A percentile compares a stretch with the other conserved stretches of the same genome.
Conservation (phyloP, 2,797 vertebrate species). For the Chlorospingus flavigularis region DNA sequence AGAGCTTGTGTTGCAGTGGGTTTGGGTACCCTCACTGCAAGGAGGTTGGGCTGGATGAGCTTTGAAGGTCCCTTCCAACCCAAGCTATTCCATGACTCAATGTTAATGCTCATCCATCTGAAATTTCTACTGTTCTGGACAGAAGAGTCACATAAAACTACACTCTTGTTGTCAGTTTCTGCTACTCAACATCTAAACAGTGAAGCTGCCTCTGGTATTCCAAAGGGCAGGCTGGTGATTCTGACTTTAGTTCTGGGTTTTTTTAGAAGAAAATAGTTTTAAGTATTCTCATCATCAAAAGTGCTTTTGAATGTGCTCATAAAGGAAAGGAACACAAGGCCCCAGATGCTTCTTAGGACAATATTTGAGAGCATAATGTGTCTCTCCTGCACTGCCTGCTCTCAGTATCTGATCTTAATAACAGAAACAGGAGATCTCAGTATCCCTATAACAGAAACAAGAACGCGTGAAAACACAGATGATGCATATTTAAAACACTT, state of each 20-base stretch:
- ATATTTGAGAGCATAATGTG: background rate
- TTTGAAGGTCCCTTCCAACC: background rate
- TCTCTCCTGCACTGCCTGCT: background rate
- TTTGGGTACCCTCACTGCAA: background rate
- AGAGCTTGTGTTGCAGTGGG: background rate
- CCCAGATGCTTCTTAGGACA: background rate
- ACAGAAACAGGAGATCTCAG: background rate
- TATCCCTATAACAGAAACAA: background rate
- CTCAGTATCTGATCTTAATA: background rate
- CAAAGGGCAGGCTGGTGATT: background rate
- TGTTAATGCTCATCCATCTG: background rate
- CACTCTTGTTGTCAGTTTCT: background rate
- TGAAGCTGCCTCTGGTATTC: background rate
- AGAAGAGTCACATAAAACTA: background rate
- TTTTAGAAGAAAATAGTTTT: background rate
- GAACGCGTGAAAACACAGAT: background rate
- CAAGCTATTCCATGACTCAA: background rate
- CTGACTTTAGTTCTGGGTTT: accelerated
- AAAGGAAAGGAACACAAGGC: background rate
- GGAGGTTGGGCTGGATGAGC: background rate
- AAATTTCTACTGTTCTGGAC: background rate
- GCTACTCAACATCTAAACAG: background rate
- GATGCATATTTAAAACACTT: background rate
- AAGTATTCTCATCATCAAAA: background rate
- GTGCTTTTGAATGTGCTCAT: background rate